These are phyloP conservation scores for Agrotis ipsilon DNA, from an alignment of 2,888 invertebrate genomes.

Conservation along the genomic window DNA sequence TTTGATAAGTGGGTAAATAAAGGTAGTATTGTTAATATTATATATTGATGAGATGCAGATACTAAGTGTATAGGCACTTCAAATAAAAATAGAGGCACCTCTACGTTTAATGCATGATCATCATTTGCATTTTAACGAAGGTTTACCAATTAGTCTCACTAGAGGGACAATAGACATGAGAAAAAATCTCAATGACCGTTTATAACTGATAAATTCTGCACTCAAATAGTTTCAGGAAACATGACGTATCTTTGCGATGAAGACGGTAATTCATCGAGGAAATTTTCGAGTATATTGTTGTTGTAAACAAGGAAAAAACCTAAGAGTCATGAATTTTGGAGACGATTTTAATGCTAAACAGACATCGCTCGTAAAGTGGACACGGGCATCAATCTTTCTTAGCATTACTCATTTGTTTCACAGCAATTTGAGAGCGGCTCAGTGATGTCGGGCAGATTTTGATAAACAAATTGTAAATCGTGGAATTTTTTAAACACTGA, in stretches of 20 bases:
- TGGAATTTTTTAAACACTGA: not conserved
- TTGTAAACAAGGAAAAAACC: constrained; percentile 40
- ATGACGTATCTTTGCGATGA: constrained; percentile 36
- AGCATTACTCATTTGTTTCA: constrained; percentile 39
- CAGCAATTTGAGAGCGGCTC: not conserved
- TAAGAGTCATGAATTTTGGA: constrained; percentile 28
- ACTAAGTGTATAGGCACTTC: not conserved
- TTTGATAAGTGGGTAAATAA: too few relatives aligned
- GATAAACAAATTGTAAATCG: not conserved
- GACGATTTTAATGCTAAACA: constrained; percentile 38
- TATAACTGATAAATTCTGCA: constrained; percentile 22
- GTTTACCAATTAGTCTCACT: constrained; percentile 49
- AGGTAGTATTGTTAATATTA: too few relatives aligned
- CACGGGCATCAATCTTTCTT: constrained; percentile 40
- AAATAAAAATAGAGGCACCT: not conserved
- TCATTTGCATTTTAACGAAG: constrained; percentile 37
- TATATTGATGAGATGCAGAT: constrained; percentile 2
- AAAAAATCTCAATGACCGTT: constrained; percentile 43
- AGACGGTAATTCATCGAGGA: constrained; percentile 8
- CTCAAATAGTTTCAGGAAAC: constrained; percentile 23
- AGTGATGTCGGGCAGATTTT: not conserved
- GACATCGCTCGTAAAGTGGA: constrained; percentile 45
- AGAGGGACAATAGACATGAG: constrained; percentile 36
- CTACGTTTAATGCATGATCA: constrained; percentile 15
- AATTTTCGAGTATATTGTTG: constrained; percentile 27